Percentiles rank a stretch among this genome's conserved stretches.
phyloP scores from a whole-genome alignment of 1,140 invertebrate genomes.

The Lordiphosa mommai region DNA sequence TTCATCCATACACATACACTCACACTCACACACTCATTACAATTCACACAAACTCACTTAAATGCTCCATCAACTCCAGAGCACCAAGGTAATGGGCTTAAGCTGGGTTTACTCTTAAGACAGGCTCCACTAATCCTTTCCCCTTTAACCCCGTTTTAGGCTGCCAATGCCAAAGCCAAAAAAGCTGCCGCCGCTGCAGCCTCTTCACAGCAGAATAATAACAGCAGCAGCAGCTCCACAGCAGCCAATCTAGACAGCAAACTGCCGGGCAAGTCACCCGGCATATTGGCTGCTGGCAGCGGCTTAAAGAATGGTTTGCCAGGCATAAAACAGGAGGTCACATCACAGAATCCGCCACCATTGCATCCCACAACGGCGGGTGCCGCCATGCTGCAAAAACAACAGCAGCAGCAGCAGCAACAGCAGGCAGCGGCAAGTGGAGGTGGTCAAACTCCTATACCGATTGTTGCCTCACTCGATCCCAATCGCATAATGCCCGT shows the following conservation, averaged over 20 bases:
- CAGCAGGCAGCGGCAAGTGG: slow-evolving; percentile 54
- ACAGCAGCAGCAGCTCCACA: slow-evolving; percentile 7
- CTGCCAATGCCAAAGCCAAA: slow-evolving; percentile 77
- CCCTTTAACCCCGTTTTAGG: slow-evolving; percentile 39
- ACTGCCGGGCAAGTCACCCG: slow-evolving; percentile 25
- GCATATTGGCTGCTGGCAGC: slow-evolving; percentile 16
- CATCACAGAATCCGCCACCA: slow-evolving; percentile 77
- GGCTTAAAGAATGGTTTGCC: slow-evolving; percentile 52
- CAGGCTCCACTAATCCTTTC: neutral
- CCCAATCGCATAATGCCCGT: slow-evolving; percentile 79
- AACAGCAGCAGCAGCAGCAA: slow-evolving; percentile 75
- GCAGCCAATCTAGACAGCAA: slow-evolving; percentile 15
- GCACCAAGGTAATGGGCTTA: slow-evolving; percentile 57
- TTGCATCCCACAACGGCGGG: slow-evolving; percentile 58
- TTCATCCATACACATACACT: too few species aligned
- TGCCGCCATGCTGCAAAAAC: slow-evolving; percentile 56
- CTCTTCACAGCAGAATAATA: slow-evolving; percentile 50
- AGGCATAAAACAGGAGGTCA: slow-evolving; percentile 60
- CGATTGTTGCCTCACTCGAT: slow-evolving; percentile 76
- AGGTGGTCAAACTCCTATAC: slow-evolving; percentile 66
- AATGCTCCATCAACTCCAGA: slow-evolving; percentile 35
- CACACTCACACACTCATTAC: neutral
- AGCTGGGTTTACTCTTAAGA: neutral
- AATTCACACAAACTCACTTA: slow-evolving; percentile 17
- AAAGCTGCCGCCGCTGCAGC: slow-evolving; percentile 68